Evolutionary conservation across 2,113 vertebrate genomes (phyloP).

Genomic region (Tachycineta bicolor): DNA sequence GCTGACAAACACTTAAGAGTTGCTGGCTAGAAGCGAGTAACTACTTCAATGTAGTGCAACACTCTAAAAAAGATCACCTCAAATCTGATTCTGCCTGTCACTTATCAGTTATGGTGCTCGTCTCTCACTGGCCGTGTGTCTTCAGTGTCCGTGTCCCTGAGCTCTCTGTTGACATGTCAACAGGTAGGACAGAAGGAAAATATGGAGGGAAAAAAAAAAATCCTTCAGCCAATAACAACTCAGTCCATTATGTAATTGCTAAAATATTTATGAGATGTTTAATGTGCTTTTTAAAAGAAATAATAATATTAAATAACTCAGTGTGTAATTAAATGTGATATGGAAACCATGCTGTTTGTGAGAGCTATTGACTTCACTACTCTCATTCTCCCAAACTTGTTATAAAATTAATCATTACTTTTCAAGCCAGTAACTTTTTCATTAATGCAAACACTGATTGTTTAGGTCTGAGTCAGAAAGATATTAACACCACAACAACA

Average conservation of each 20-base stretch:
- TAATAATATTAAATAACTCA: slow-evolving; percentile 64
- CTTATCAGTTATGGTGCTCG: not conserved
- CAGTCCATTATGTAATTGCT: slow-evolving; percentile 34
- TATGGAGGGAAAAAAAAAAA: not conserved
- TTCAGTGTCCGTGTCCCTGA: not conserved
- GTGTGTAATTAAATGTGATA: slow-evolving; percentile 74
- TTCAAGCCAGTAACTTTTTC: slow-evolving; percentile 47
- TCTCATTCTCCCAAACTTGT: slow-evolving; percentile 67
- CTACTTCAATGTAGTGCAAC: slow-evolving; percentile 2
- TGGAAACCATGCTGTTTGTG: slow-evolving; percentile 73
- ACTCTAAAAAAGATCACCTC: slow-evolving; percentile 24
- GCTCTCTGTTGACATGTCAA: slow-evolving; percentile 2
- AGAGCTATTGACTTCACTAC: slow-evolving; percentile 56
- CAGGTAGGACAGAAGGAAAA: slow-evolving; percentile 26
- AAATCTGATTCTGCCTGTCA: slow-evolving; percentile 33
- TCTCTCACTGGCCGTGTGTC: slow-evolving; percentile 11
- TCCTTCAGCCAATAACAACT: slow-evolving; percentile 6
- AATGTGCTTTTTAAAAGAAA: slow-evolving; percentile 28
- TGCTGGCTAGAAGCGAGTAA: not conserved
- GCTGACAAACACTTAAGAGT: slow-evolving; percentile 28
- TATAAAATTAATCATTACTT: slow-evolving; percentile 76
- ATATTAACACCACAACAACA: slow-evolving; percentile 28
- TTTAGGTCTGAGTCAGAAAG: slow-evolving; percentile 29
- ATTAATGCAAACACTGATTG: not conserved
- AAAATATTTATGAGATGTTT: slow-evolving; percentile 68